Conservation (phyloP, 2,113 vertebrate species). For the Arizona elegans region DNA sequence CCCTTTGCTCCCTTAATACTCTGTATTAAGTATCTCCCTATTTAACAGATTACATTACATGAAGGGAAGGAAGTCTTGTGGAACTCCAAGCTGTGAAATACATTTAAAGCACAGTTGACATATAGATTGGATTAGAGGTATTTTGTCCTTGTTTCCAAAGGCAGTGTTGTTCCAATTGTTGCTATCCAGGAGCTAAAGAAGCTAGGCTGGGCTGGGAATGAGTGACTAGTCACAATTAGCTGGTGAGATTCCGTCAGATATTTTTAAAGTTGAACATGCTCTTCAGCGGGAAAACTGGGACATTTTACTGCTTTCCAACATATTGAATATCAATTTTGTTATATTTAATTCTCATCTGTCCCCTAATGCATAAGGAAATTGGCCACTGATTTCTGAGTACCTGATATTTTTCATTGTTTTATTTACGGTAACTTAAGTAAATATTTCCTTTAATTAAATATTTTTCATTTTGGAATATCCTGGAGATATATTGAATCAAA, state of each 20-base stretch:
- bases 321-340: constrained; percentile 41
- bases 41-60: neutral
- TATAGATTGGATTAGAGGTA: neutral
- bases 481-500: neutral
- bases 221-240: neutral
- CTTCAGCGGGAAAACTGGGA: constrained; percentile 44
- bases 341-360: constrained; percentile 38
- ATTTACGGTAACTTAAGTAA: neutral
- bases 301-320: constrained; percentile 10
- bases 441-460: neutral
- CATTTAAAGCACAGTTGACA: neutral
- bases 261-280: constrained; percentile 23
- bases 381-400: neutral
- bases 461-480: neutral
- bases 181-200: neutral
- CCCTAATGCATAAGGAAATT: neutral
- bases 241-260: neutral
- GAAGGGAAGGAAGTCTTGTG: neutral
- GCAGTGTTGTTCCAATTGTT: neutral
- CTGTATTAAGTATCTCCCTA: neutral
- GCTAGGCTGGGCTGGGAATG: neutral
- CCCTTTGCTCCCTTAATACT: neutral
- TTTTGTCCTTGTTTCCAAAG: neutral
- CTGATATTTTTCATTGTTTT: neutral
- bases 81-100: neutral